A percentile compares a stretch with the other conserved stretches of the same genome.
Conservation (phyloP, 2,113 vertebrate genomes). For the Gadus macrocephalus region DNA sequence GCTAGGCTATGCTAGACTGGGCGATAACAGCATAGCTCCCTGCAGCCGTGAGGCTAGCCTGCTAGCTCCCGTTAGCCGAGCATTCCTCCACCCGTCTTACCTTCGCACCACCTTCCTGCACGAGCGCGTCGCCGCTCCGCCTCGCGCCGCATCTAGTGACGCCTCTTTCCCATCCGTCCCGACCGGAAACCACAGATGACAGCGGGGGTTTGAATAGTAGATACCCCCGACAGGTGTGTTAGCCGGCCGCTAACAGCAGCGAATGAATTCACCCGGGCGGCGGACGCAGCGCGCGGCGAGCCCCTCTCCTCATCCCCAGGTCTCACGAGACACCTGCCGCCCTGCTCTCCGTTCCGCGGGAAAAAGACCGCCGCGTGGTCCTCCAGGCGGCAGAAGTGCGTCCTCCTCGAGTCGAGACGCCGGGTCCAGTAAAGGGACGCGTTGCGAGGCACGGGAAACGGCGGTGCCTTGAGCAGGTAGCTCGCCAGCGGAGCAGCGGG, state of each 20-base stretch:
- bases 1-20: neutral
- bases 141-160: neutral
- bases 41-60: neutral
- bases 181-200: conserved; percentile 20
- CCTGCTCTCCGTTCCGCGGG: neutral
- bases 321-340: conserved; percentile 30
- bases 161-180: neutral
- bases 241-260: conserved; percentile 47
- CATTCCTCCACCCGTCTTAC: conserved; percentile 16
- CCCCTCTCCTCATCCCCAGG: conserved; percentile 1
- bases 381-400: neutral
- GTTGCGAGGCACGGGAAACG: neutral
- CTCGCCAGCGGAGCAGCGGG: conserved; percentile 3
- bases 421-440: neutral
- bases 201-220: conserved; percentile 6
- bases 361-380: too few species aligned
- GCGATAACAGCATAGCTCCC: neutral
- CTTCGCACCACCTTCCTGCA: neutral
- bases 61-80: conserved; percentile 8
- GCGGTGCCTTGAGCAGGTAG: conserved; percentile 29
- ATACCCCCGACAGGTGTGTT: conserved; percentile 11
- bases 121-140: neutral
- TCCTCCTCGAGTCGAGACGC: neutral
- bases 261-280: conserved; percentile 53
- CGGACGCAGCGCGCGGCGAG: conserved; percentile 41